Evolutionary conservation across 2,797 vertebrate genomes (phyloP).

Genomic region (Ctenosaura bakeri): DNA sequence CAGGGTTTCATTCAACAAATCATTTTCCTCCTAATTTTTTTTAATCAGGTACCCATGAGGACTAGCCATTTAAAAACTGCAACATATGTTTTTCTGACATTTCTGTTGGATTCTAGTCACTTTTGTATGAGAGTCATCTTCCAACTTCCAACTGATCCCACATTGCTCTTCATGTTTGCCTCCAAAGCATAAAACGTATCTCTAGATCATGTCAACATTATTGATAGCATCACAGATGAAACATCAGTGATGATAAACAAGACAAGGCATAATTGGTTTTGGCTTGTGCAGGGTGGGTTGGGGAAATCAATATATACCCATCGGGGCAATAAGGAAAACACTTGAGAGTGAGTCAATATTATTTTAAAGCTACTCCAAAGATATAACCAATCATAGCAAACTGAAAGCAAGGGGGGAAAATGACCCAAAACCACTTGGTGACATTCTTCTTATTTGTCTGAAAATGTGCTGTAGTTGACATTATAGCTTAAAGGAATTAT

Average conservation of each 20-base stretch:
- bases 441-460: neutral
- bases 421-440: neutral
- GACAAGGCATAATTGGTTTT: constrained; percentile 18
- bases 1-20: neutral
- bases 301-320: constrained; percentile 26
- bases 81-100: neutral
- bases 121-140: neutral
- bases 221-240: constrained; percentile 30
- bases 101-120: neutral
- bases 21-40: neutral
- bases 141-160: neutral
- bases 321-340: constrained; percentile 14
- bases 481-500: neutral
- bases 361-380: constrained; percentile 10
- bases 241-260: constrained; percentile 16
- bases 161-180: neutral
- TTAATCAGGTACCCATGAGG: neutral
- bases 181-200: constrained; percentile 16
- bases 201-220: constrained; percentile 16
- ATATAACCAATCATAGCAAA: constrained; percentile 7
- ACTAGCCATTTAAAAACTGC: neutral
- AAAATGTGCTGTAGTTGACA: constrained; percentile 4
- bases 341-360: neutral
- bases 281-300: neutral
- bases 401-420: constrained; percentile 12